These are phyloP conservation scores for Bellardia bayeri DNA, from an alignment of 2,888 invertebrate species.

Conservation along the genomic window DNA sequence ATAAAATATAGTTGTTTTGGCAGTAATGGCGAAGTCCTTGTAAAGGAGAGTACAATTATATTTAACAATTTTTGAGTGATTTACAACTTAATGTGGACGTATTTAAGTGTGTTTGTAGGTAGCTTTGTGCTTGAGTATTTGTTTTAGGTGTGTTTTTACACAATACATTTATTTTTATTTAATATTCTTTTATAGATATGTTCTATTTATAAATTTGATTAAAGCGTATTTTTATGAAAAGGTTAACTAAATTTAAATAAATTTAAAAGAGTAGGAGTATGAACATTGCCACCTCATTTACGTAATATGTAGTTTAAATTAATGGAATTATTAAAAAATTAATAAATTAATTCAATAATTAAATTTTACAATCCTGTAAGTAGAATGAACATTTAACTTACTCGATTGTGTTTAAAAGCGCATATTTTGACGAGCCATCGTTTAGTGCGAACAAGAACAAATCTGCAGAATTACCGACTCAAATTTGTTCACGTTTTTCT, in stretches of 20 bases:
- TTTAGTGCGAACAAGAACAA: no score
- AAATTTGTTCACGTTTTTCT: no score
- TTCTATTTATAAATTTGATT: constrained; percentile 29
- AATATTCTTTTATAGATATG: not conserved
- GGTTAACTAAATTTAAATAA: constrained; percentile 18
- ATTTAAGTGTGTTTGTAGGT: not conserved
- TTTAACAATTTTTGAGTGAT: constrained; percentile 29
- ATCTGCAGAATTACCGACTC: no score
- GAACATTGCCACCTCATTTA: not conserved
- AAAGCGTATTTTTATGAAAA: not conserved
- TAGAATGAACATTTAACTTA: no score
- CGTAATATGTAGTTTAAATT: no score
- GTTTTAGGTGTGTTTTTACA: constrained; percentile 23
- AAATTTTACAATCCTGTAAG: no score
- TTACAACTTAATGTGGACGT: constrained; percentile 32
- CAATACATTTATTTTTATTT: not conserved
- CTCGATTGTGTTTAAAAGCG: no score
- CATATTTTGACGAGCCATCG: no score
- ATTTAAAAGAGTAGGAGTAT: not conserved
- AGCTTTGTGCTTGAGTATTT: not conserved
- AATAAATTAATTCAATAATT: no score
- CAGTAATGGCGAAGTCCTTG: not conserved
- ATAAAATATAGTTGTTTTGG: constrained; percentile 8
- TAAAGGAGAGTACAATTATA: not conserved
- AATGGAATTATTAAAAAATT: no score